Evolutionary conservation across 2,888 invertebrate genomes (phyloP).

Genomic region (Anarsia innoxiella): DNA sequence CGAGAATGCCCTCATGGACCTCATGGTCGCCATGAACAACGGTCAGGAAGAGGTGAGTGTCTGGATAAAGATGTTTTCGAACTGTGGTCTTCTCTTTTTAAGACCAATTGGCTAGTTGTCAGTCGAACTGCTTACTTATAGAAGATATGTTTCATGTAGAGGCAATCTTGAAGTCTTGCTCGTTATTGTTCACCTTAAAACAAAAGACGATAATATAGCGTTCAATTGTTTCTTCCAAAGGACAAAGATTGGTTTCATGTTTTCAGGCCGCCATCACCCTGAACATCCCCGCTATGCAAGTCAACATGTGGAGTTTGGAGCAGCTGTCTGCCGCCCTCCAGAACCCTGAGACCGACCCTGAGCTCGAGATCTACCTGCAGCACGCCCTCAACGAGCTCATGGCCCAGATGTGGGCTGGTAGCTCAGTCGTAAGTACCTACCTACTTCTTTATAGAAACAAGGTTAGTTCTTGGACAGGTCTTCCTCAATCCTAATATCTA

Average conservation of each 20-base stretch:
- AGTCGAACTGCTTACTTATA: too few species aligned
- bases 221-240: neutral
- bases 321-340: conserved; percentile 8
- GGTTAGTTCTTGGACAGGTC: too few species aligned
- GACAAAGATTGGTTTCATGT: too few species aligned
- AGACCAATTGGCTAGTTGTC: too few species aligned
- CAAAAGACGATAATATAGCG: too few species aligned
- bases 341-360: conserved; percentile 15
- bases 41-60: conserved; percentile 21
- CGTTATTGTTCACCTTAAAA: too few species aligned
- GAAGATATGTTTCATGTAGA: too few species aligned
- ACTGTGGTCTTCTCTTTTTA: too few species aligned
- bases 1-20: conserved; percentile 21
- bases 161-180: too few species aligned
- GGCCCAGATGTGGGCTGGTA: conserved; percentile 19
- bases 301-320: conserved; percentile 10
- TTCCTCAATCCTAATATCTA: too few species aligned
- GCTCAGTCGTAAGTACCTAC: conserved; percentile 22
- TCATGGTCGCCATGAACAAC: conserved; percentile 18
- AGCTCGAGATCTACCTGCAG: conserved; percentile 23
- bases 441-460: too few species aligned
- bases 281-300: conserved; percentile 13
- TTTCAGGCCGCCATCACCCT: conserved; percentile 11
- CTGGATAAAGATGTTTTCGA: too few species aligned
- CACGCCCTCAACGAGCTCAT: conserved; percentile 27